Evolutionary conservation across 2,113 vertebrate species (phyloP).

Genomic region (Nesoenas mayeri): DNA sequence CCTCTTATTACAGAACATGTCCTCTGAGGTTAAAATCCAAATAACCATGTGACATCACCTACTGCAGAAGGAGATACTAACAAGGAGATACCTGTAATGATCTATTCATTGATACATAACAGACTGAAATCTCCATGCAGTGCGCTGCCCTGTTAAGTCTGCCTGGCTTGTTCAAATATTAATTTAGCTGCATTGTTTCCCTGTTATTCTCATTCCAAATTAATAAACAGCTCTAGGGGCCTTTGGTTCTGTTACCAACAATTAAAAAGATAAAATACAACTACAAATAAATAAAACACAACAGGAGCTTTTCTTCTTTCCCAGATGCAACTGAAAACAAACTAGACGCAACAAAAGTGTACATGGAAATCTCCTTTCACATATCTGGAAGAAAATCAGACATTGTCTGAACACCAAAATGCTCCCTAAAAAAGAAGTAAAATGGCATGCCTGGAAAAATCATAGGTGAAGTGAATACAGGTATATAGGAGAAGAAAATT

Average conservation of each 20-base stretch:
- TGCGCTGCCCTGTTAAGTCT: neutral
- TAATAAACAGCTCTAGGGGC: neutral
- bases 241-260: neutral
- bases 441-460: neutral
- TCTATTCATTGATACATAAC: neutral
- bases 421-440: neutral
- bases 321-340: neutral
- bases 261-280: neutral
- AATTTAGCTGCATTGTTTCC: neutral
- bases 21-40: neutral
- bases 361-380: neutral
- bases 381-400: neutral
- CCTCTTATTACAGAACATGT: neutral
- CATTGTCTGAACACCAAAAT: neutral
- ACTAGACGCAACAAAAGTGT: neutral
- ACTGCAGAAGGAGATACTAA: neutral
- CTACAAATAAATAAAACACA: neutral
- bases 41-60: neutral
- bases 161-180: neutral
- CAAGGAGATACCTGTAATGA: neutral
- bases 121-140: neutral
- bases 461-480: neutral
- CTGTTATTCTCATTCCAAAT: neutral
- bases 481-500: neutral
- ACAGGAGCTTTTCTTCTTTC: neutral